Evolutionary conservation across 2,888 invertebrate species (phyloP).

Genomic region (Agrotis segetum): DNA sequence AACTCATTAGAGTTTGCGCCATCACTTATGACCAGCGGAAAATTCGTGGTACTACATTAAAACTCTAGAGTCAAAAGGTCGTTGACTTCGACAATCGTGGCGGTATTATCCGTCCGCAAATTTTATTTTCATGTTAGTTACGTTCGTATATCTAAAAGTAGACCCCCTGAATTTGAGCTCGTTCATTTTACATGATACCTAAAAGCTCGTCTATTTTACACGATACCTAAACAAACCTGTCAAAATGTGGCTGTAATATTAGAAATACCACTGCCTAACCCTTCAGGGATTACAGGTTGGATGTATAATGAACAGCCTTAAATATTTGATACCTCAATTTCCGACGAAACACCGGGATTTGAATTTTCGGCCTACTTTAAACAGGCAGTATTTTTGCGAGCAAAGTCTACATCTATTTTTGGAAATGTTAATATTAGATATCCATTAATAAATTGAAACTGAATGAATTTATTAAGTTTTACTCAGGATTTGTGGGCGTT

Average conservation of each 20-base stretch:
- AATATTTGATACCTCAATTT: constrained; percentile 47
- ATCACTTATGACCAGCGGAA: no score
- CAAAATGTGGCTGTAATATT: background rate
- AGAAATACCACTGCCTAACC: background rate
- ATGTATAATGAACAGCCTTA: constrained; percentile 22
- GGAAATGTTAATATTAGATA: constrained; percentile 29
- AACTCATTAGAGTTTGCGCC: no score
- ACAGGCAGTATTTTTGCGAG: constrained; percentile 8
- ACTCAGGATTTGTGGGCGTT: background rate
- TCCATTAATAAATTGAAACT: constrained; percentile 24
- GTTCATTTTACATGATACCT: background rate
- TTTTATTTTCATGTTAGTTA: no score
- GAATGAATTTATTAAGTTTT: background rate
- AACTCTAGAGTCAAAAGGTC: no score
- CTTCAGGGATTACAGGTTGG: background rate
- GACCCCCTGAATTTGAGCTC: background rate
- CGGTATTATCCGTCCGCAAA: no score
- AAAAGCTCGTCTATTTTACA: no score
- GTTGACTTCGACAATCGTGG: no score
- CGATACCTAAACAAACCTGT: background rate
- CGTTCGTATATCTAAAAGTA: no score
- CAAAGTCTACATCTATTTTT: constrained; percentile 1
- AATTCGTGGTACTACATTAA: no score
- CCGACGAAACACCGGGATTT: constrained; percentile 8
- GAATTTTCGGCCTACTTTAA: constrained; percentile 16